Base-by-base conservation (phyloP, 2,113 vertebrate genomes). In the Mesocricetus auratus region DNA sequence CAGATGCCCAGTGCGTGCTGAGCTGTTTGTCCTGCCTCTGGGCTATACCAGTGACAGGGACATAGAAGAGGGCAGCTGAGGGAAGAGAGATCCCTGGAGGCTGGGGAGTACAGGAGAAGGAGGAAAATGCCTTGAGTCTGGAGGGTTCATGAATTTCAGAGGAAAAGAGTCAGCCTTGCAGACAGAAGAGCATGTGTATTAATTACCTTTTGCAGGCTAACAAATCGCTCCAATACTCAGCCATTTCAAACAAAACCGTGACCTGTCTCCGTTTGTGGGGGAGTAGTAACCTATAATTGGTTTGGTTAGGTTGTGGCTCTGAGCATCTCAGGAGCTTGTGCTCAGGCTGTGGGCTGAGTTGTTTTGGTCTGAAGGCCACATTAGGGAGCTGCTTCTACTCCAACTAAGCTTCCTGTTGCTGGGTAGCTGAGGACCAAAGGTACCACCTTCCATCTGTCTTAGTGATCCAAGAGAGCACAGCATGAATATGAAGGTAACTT, bases 141-240 rank as follows among this genome's bases (percentile, higher is more conserved):
- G 39, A 96, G 77, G 83, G 21, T 69, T 13, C 56, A 11, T 29
- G 78, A 77, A 91, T 73, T 82, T 53, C n/a, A 92, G 53, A 92
- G 60, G 39, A 87, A 71, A 90, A 31, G 36, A 66, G 33, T 39
- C 62, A 92, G 22, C 15, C 56, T 89, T 91, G 47, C 36, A 33
- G 56, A 94, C 0, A 3, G 68, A 19, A 64, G 24, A 16, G 45
- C 8, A 5, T 94, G 56, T 68, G 29, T 26, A 29, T 79, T 66
- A 64, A 50, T 29, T 33, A 93, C 58, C 73, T 47, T 15, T 33
- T 62, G 10, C 33, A 50, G 53, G 36, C 21, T 24, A 93, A 68
- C 36, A 82, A 91, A 89, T 68, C 16, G 73, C n/a, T 75, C 1
- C 11, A 89, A 89, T 82, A 64, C 1, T 26, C 71, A 83, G 74